These are phyloP conservation scores for Dascillus cervinus DNA, from an alignment of 2,888 invertebrate genomes.

Conservation along the genomic window DNA sequence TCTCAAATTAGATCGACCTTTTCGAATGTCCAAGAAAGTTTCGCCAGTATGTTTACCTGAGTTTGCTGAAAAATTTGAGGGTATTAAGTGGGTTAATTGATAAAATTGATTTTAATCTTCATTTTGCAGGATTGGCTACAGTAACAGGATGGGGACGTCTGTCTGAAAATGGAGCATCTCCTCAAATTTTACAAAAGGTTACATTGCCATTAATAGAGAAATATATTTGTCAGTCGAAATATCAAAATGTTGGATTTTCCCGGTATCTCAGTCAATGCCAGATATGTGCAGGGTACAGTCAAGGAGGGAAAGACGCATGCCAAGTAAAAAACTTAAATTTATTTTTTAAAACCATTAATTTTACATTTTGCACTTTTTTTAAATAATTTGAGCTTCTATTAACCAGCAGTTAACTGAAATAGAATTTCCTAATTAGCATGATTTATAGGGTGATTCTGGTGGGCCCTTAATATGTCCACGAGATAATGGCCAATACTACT, in stretches of 20 bases:
- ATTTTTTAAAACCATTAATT: slow-evolving; percentile 1
- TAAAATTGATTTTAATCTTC: not conserved
- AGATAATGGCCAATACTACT: slow-evolving; percentile 30
- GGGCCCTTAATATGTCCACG: slow-evolving; percentile 34
- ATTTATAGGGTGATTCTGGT: slow-evolving; percentile 39
- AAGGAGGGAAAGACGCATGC: slow-evolving; percentile 26
- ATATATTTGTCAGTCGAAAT: slow-evolving; percentile 17
- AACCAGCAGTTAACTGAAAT: too few species aligned
- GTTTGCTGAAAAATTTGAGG: slow-evolving; percentile 19
- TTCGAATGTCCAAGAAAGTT: slow-evolving; percentile 13
- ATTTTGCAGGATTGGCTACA: slow-evolving; percentile 14
- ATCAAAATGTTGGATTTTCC: slow-evolving; percentile 21
- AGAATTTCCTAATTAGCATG: too few species aligned
- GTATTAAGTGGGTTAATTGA: too few species aligned
- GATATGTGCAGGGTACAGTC: slow-evolving; percentile 23
- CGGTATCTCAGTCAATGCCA: slow-evolving; percentile 22
- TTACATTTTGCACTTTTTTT: too few species aligned
- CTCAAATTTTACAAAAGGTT: slow-evolving; percentile 20
- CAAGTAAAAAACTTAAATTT: slow-evolving; percentile 11
- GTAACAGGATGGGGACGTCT: slow-evolving; percentile 27
- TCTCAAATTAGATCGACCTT: slow-evolving; percentile 20
- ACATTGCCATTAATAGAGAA: slow-evolving; percentile 21
- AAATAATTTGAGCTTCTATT: too few species aligned
- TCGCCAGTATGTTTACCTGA: slow-evolving; percentile 24
- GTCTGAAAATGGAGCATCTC: slow-evolving; percentile 18